Percentiles rank a stretch among this genome's conserved stretches.
These are phyloP conservation scores for Tenebrio molitor DNA, from an alignment of 1,140 invertebrate genomes.

Conservation along the genomic window DNA sequence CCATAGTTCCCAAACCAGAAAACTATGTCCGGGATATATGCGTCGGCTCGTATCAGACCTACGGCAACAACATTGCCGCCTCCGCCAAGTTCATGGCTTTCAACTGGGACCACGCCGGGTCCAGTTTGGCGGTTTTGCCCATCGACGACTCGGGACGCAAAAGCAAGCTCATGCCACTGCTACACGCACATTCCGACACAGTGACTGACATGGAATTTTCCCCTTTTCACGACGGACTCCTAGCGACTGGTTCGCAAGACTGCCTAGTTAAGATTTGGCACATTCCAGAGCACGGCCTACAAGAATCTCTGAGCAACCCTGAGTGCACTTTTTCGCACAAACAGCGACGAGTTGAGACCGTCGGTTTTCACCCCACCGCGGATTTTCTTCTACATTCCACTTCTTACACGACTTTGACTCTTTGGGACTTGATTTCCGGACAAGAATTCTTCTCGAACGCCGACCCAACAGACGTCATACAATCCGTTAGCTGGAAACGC, in stretches of 20 bases:
- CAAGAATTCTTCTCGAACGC: conserved; percentile 84
- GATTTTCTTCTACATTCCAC: conserved; percentile 87
- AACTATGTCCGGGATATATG: conserved; percentile 90
- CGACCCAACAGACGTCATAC: conserved; percentile 87
- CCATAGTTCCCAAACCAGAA: conserved; percentile 92
- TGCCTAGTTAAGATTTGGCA: conserved; percentile 91
- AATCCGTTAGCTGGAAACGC: conserved; percentile 86
- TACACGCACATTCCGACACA: conserved; percentile 89
- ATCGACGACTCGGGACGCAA: conserved; percentile 89
- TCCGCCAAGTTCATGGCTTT: conserved; percentile 94
- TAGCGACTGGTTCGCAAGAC: conserved; percentile 93
- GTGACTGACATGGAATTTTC: conserved; percentile 96
- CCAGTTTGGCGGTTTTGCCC: conserved; percentile 88
- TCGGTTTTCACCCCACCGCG: conserved; percentile 89
- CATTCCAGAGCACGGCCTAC: conserved; percentile 83
- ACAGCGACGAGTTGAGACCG: conserved; percentile 86
- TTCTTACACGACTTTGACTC: conserved; percentile 83
- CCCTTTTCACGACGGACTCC: conserved; percentile 92
- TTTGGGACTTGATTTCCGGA: conserved; percentile 89
- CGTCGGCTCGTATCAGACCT: conserved; percentile 91
- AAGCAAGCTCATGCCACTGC: conserved; percentile 85
- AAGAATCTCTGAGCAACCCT: conserved; percentile 83
- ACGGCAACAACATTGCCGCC: conserved; percentile 94
- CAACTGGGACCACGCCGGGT: conserved; percentile 89
- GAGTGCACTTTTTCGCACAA: conserved; percentile 86